Evolutionary conservation across 2,797 vertebrate genomes (phyloP), one percentile per base, ranked within the genome.

Genomic region (Adrianichthys oophorus): DNA sequence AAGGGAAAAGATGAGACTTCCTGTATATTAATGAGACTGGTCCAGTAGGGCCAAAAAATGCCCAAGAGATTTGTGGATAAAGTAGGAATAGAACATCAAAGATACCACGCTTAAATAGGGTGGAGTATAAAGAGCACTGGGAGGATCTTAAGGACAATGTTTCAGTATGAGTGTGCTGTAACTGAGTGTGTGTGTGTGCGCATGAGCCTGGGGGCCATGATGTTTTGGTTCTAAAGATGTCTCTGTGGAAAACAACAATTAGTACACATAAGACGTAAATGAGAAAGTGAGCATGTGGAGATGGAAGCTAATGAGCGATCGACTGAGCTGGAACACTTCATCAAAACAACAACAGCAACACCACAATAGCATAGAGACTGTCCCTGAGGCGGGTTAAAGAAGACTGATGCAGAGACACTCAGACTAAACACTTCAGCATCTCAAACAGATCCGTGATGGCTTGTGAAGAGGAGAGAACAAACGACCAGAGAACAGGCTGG

Each of bases 211-310:
- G 65, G 70, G 76, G 79, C 46, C 52, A 64, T 47, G 7, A 64
- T 82, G 70, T 79, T 85, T 79, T 82, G 74, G 70, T 73, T 79
- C 65, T 61, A 69, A 76, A 82, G 58, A 80, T 23, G 68, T 78
- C 74, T 82, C 66, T 0, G 49, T 70, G 82, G 79, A 82, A 85
- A 85, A 86, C 69, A 80, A 81, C 82, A 82, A 80, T 87, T 85
- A 84, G 63, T 73, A 56, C 42, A 56, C 76, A 80, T 72, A 74
- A 79, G 60, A 58, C 70, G 70, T 64, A 29, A 68, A 53, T 52
- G 45, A 15, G 58, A 62, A 70, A 16, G 56, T 26, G 49, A 68
- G 62, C 72, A 66, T 47, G 63, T 26, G 16, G 68, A 59, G 62
- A 71, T 70, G 66, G 59, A 44, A 74, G 63, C 70, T 77, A 80